Percentiles rank a stretch among this genome's conserved stretches.
These are phyloP conservation scores for Trachelus iudaicus DNA, from an alignment of 2,888 invertebrate genomes.

Conservation along the genomic window DNA sequence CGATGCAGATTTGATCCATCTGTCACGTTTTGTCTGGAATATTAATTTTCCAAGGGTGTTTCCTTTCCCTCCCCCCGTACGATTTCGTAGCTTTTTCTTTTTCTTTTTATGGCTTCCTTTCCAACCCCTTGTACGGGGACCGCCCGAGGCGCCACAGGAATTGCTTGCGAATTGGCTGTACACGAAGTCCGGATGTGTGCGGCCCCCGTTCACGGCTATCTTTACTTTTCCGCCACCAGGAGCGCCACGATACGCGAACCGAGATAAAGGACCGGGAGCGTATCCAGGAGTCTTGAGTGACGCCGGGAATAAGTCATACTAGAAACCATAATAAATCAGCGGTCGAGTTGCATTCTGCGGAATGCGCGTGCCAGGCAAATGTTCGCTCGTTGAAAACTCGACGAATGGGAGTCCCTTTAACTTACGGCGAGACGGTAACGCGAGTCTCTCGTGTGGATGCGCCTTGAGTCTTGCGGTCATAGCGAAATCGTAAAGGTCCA, in stretches of 20 bases:
- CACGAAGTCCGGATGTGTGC: slow-evolving; percentile 1
- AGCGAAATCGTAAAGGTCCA: background rate
- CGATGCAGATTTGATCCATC: slow-evolving; percentile 64
- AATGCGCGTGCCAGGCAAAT: background rate
- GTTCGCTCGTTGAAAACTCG: background rate
- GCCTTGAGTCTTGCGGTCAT: background rate
- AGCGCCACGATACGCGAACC: slow-evolving; percentile 29
- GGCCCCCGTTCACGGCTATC: background rate
- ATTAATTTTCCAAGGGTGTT: slow-evolving; percentile 53
- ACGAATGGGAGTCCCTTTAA: background rate
- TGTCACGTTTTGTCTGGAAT: slow-evolving; percentile 63
- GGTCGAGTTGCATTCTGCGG: background rate
- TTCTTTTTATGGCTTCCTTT: slow-evolving; percentile 40
- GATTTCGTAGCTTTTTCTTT: slow-evolving; percentile 20
- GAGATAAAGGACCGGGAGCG: slow-evolving; percentile 34
- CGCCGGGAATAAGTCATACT: background rate
- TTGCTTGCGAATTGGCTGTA: slow-evolving; percentile 23
- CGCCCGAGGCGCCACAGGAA: slow-evolving; percentile 47
- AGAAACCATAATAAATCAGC: background rate
- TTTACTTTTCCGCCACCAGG: slow-evolving; percentile 33
- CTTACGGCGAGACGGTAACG: background rate
- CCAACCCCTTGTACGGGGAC: slow-evolving; percentile 30
- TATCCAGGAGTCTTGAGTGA: background rate
- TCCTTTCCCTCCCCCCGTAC: background rate
- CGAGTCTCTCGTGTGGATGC: background rate